Percentiles rank a stretch among this genome's conserved stretches.
These are phyloP conservation scores for Axinella damicornis DNA, from an alignment of 37 sponge, comb jelly and placozoan species.

Conservation along the genomic window DNA sequence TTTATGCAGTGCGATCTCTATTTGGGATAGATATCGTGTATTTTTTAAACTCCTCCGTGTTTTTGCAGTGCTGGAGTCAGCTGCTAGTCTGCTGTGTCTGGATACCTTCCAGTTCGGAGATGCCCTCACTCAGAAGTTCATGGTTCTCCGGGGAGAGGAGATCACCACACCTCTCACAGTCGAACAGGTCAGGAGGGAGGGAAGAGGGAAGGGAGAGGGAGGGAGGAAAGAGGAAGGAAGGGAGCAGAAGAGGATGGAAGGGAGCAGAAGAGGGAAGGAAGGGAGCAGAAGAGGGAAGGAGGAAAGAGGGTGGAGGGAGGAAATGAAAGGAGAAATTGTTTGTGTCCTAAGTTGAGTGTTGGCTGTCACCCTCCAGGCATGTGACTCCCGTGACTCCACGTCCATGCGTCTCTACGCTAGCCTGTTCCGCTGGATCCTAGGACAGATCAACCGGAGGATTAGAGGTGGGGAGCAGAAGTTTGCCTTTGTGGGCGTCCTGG, in stretches of 20 bases:
- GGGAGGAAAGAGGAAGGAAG: neutral
- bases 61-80: slow-evolving; percentile 47
- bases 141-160: slow-evolving; percentile 94
- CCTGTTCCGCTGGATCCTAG: slow-evolving; percentile 89
- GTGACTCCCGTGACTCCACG: slow-evolving; percentile 90
- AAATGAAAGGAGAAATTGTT: too few species aligned
- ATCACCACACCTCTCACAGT: slow-evolving; percentile 93
- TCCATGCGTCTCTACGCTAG: slow-evolving; percentile 94
- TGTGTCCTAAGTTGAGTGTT: too few species aligned
- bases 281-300: too few species aligned
- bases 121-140: slow-evolving; percentile 91
- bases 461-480: slow-evolving; percentile 61
- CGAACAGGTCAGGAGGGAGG: slow-evolving; percentile 67
- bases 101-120: slow-evolving; percentile 78
- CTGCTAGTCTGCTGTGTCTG: slow-evolving; percentile 76
- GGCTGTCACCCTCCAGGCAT: slow-evolving; percentile 81
- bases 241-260: too few species aligned
- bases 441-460: slow-evolving; percentile 81
- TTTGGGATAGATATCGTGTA: too few species aligned
- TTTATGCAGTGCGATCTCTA: too few species aligned
- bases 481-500: slow-evolving; percentile 91
- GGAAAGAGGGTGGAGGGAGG: too few species aligned
- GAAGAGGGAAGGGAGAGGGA: neutral
- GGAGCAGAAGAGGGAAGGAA: neutral
- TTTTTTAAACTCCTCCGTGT: neutral